Base-by-base conservation (phyloP, 2,888 invertebrate genomes). In the Eumacrocentrus americanus region DNA sequence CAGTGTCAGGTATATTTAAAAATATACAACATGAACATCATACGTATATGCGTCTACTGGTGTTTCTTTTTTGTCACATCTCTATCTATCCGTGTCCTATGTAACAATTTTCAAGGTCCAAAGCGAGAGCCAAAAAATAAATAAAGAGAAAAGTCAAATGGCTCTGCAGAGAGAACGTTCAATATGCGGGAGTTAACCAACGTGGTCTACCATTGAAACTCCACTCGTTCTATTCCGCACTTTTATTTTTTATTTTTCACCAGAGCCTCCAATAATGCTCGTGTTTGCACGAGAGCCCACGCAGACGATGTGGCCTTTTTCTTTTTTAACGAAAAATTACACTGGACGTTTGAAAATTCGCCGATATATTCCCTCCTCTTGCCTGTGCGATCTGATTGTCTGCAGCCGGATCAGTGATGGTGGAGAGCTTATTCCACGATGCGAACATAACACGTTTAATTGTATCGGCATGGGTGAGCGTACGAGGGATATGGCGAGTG, bases 231-330 rank as follows among this genome's bases (percentile, higher is more conserved):
- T 51, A 50, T 29, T 53, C 38, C 52, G 14, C 18, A 34, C 59
- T 23, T 14, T 34, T 47, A 29, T 25, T 51, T 18, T 50, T 37
- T 34, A 35, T 29, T 29, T 29, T 29, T 29, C 29, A 44, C n/a
- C n/a, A n/a, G n/a, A n/a, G 58, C 51, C 61, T 64, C 58, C 61
- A 62, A 62, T 62, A 64, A 60, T 54, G 62, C 29, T 48, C 60
- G 50, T 60, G 60, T 62, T 62, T 58, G 58, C 47, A 44, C 52
- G 44, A 35, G 50, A 38, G 22, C 25, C 14, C 14, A 50, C 47
- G 47, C 22, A 20, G 44, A 44, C n/a, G n/a, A n/a, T n/a, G n/a
- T n/a, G n/a, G n/a, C n/a, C n/a, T n/a, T 51, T 51, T 23, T 7
- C 22, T 38, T 22, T 35, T n/a, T n/a, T n/a, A n/a, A n/a, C n/a